Percentiles rank a stretch among this genome's conserved stretches.
Evolutionary conservation across 1,140 invertebrate species (phyloP).

Genomic region (Zaprionus vittiger): DNA sequence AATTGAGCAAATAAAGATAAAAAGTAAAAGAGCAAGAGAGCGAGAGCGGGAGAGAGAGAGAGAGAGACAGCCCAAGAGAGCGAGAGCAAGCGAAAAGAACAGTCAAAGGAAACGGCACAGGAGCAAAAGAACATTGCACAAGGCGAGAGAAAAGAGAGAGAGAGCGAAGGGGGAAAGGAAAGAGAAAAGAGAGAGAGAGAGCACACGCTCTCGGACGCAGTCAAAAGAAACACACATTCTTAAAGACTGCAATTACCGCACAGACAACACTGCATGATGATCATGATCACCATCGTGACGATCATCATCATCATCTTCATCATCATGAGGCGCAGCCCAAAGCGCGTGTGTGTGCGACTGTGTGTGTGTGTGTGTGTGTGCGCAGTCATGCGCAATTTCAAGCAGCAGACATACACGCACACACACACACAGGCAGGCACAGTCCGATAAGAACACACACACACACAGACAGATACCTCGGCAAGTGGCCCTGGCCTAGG

Average conservation of each 20-base stretch:
- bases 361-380: constrained; percentile 30
- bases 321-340: constrained; percentile 42
- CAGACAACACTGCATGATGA: constrained; percentile 39
- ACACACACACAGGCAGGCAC: constrained; percentile 3
- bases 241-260: constrained; percentile 80
- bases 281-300: constrained; percentile 13
- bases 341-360: constrained; percentile 6
- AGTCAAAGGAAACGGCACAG: background rate
- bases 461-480: constrained; percentile 3
- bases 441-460: constrained; percentile 14
- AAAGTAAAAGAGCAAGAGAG: constrained; percentile 38
- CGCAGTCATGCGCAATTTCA: constrained; percentile 61
- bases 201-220: background rate
- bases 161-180: constrained; percentile 10
- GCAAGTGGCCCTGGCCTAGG: constrained; percentile 41
- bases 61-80: constrained; percentile 7
- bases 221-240: constrained; percentile 72
- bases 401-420: constrained; percentile 23
- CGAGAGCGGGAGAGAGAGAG: constrained; percentile 6
- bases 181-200: constrained; percentile 13
- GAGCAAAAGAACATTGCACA: background rate
- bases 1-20: constrained; percentile 80
- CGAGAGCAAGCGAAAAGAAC: constrained; percentile 14
- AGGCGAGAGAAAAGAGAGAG: background rate
- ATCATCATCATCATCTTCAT: constrained; percentile 28